Conservation (phyloP, 2,888 invertebrate species). For the Rugalucina vietnamica region DNA sequence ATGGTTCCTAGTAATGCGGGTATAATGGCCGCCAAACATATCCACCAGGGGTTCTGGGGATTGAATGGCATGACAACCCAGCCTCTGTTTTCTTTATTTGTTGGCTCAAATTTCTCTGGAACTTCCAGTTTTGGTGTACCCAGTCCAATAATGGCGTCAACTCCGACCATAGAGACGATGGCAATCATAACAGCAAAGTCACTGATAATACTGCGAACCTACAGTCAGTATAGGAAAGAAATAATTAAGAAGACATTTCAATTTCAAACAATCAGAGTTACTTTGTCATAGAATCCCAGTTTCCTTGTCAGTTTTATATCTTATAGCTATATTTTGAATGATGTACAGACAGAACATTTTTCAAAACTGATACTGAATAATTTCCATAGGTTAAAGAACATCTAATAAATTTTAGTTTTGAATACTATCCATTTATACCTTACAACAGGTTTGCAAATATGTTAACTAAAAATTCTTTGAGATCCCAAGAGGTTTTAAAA, state of each 20-base stretch:
- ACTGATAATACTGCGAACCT: constrained; percentile 95
- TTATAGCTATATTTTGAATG: too few relatives aligned
- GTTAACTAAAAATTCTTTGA: too few relatives aligned
- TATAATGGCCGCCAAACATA: constrained; percentile 91
- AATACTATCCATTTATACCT: too few relatives aligned
- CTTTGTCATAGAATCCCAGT: too few relatives aligned
- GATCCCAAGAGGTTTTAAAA: too few relatives aligned
- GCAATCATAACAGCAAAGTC: constrained; percentile 99
- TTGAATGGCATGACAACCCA: constrained; percentile 81
- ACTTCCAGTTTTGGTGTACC: constrained; percentile 98
- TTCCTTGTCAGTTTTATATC: too few relatives aligned
- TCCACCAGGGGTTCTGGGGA: constrained; percentile 89
- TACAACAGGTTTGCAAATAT: too few relatives aligned
- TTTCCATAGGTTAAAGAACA: too few relatives aligned
- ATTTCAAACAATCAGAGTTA: not conserved
- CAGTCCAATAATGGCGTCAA: constrained; percentile 93
- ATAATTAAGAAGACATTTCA: too few relatives aligned
- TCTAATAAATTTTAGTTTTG: too few relatives aligned
- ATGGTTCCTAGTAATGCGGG: constrained; percentile 98
- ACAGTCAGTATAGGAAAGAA: constrained; percentile 48
- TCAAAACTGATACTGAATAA: too few relatives aligned
- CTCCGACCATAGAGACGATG: constrained; percentile 93
- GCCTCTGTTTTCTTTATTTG: constrained; percentile 66
- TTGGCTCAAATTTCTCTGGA: constrained; percentile 80
- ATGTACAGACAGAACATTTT: too few relatives aligned